Conservation (phyloP, 2,113 vertebrate species). For the Nerophis lumbriciformis region DNA sequence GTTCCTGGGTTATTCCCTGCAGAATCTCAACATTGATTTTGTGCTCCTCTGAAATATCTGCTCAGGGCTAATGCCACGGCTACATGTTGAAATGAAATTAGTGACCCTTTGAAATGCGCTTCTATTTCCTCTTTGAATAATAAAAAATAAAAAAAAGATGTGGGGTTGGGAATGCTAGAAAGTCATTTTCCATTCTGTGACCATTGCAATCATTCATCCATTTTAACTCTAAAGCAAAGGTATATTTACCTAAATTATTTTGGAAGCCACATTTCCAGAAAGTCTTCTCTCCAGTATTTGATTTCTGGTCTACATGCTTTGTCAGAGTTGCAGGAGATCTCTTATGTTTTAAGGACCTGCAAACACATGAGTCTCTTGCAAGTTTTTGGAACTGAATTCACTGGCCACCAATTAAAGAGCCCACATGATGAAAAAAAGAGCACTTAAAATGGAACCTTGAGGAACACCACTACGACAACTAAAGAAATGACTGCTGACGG, state of each 20-base stretch:
- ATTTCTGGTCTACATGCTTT: too few relatives aligned
- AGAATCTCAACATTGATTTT: constrained; percentile 76
- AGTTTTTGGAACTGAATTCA: too few relatives aligned
- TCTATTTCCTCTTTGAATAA: constrained; percentile 73
- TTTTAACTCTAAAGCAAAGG: too few relatives aligned
- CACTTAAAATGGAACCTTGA: too few relatives aligned
- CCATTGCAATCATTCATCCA: constrained; percentile 65
- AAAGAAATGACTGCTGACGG: too few relatives aligned
- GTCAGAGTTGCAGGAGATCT: too few relatives aligned
- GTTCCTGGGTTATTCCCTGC: constrained; percentile 75
- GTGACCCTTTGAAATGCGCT: constrained; percentile 71
- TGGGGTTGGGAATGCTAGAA: constrained; percentile 33
- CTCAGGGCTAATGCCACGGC: constrained; percentile 69
- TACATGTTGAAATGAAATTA: constrained; percentile 77
- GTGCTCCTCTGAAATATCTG: constrained; percentile 79
- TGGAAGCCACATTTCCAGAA: constrained; percentile 33
- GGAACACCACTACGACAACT: too few relatives aligned
- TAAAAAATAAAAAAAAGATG: constrained; percentile 46
- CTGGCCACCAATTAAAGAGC: too few relatives aligned
- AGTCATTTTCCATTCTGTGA: constrained; percentile 58
- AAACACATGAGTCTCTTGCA: too few relatives aligned
- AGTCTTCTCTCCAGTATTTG: too few relatives aligned
- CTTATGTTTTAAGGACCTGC: too few relatives aligned
- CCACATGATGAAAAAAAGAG: too few relatives aligned
- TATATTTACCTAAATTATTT: constrained; percentile 6